These are phyloP conservation scores for Anastatus disparis DNA, from an alignment of 1,140 invertebrate genomes.

Conservation along the genomic window DNA sequence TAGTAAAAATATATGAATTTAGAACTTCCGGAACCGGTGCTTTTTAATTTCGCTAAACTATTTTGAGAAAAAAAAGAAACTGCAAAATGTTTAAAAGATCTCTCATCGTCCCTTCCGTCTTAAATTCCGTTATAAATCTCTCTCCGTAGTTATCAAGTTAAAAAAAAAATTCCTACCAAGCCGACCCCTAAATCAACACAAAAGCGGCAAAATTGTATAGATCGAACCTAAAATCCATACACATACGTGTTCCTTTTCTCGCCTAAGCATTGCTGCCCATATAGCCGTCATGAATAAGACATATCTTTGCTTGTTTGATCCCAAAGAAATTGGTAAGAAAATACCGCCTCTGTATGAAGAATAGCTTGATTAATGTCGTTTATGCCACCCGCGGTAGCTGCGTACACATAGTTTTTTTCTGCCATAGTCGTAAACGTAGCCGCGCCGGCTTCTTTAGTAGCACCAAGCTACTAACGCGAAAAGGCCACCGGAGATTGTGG, in stretches of 20 bases:
- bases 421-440: conserved; percentile 12
- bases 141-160: too few relatives aligned
- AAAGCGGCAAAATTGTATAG: not conserved
- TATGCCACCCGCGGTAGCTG: conserved; percentile 19
- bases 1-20: too few relatives aligned
- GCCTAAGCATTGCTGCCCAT: not conserved
- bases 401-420: too few relatives aligned
- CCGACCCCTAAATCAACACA: not conserved
- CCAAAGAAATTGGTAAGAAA: too few relatives aligned
- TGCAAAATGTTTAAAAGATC: too few relatives aligned
- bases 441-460: conserved; percentile 17
- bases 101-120: not conserved
- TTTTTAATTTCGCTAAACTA: too few relatives aligned
- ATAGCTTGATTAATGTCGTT: conserved; percentile 23
- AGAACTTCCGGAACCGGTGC: too few relatives aligned
- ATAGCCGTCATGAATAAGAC: too few relatives aligned
- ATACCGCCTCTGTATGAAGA: not conserved
- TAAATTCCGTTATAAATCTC: not conserved
- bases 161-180: not conserved
- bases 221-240: not conserved
- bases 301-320: too few relatives aligned
- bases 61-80: too few relatives aligned
- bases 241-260: not conserved
- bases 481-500: too few relatives aligned
- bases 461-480: too few relatives aligned